phyloP scores from a whole-genome alignment of 2,113 vertebrate species.

The Podiceps cristatus region DNA sequence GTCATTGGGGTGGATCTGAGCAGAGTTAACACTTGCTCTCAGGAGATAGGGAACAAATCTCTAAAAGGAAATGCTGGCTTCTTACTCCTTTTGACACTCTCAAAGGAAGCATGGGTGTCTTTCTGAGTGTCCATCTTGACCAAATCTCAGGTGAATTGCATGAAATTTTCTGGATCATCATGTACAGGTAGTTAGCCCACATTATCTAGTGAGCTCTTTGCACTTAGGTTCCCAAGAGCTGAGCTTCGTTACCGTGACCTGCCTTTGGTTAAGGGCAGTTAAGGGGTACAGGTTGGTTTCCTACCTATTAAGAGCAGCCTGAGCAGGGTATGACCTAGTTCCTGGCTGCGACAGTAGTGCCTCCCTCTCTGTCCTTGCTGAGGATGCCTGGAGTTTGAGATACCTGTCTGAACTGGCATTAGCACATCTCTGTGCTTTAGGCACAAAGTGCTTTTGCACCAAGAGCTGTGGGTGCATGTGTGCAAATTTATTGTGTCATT shows the following conservation, averaged over 20 bases:
- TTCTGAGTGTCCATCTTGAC: neutral
- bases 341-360: neutral
- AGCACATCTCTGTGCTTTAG: neutral
- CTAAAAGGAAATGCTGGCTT: neutral
- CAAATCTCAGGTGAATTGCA: neutral
- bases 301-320: neutral
- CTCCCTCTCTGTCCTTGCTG: neutral
- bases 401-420: neutral
- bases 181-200: neutral
- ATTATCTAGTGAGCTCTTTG: neutral
- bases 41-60: neutral
- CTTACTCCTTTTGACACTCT: neutral
- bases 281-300: neutral
- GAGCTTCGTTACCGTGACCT: neutral
- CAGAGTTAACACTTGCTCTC: neutral
- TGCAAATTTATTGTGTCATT: neutral
- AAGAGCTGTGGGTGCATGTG: rapidly evolving
- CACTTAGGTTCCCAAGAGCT: neutral
- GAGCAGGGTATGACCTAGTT: neutral
- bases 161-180: neutral
- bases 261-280: neutral
- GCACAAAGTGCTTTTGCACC: neutral
- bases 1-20: rapidly evolving
- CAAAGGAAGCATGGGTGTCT: neutral
- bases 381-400: neutral